Conservation (phyloP, 2,797 vertebrate species). For the Podarcis siculus region DNA sequence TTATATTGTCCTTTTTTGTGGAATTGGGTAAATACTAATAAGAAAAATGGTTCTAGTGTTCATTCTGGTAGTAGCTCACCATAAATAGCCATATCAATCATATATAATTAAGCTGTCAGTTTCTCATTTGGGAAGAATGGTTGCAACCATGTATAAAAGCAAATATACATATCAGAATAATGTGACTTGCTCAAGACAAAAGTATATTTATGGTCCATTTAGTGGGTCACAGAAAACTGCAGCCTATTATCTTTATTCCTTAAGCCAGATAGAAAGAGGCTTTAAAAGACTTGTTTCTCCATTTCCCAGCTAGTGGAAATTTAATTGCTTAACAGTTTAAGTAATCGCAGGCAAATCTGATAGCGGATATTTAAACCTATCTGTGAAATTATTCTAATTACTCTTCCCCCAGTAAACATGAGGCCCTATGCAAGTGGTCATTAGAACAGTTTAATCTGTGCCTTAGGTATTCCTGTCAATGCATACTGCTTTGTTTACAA, state of each 20-base stretch:
- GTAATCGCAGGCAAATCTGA: slow-evolving; percentile 27
- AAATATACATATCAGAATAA: slow-evolving; percentile 72
- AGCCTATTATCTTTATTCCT: slow-evolving; percentile 15
- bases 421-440: slow-evolving; percentile 20
- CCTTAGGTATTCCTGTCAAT: slow-evolving; percentile 28
- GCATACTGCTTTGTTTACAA: background rate
- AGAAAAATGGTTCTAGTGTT: slow-evolving; percentile 40
- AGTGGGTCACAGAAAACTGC: slow-evolving; percentile 33
- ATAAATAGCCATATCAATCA: slow-evolving; percentile 72
- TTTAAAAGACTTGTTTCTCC: slow-evolving; percentile 14
- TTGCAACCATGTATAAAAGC: slow-evolving; percentile 35
- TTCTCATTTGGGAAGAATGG: slow-evolving; percentile 67
- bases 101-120: slow-evolving; percentile 71
- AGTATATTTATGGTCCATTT: slow-evolving; percentile 30
- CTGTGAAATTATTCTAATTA: slow-evolving; percentile 38
- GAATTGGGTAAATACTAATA: slow-evolving; percentile 16
- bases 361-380: slow-evolving; percentile 21
- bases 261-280: slow-evolving; percentile 10
- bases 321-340: slow-evolving; percentile 50
- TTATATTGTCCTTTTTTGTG: background rate
- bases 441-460: background rate
- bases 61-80: slow-evolving; percentile 55
- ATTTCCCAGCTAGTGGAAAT: slow-evolving; percentile 22
- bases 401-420: background rate
- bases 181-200: slow-evolving; percentile 39